Conservation (phyloP, 2,888 invertebrate species). For the Machimus atricapillus region DNA sequence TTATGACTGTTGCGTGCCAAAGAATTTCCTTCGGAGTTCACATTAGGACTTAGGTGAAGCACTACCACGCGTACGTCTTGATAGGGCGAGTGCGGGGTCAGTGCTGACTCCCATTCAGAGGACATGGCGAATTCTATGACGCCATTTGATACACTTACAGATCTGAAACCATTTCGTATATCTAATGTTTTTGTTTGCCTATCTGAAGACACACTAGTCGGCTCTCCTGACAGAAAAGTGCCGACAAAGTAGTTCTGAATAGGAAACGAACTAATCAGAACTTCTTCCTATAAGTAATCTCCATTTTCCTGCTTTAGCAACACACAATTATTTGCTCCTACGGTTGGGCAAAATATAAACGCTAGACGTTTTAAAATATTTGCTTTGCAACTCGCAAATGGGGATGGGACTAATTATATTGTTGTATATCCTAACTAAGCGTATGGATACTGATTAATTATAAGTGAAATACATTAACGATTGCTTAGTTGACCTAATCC, state of each 20-base stretch:
- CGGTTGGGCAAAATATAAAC: neutral
- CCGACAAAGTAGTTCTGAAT: neutral
- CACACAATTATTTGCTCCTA: neutral
- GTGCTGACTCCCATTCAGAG: neutral
- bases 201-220: neutral
- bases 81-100: neutral
- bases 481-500: too few relatives aligned
- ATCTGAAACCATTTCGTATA: slow-evolving; percentile 6
- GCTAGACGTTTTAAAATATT: neutral
- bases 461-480: too few relatives aligned
- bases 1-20: slow-evolving; percentile 43
- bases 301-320: neutral
- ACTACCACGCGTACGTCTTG: neutral
- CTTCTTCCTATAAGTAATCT: neutral
- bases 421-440: neutral
- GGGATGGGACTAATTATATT: neutral
- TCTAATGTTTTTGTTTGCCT: slow-evolving; percentile 4
- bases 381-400: neutral
- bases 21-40: slow-evolving; percentile 34
- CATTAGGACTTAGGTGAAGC: neutral
- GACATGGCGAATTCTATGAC: slow-evolving; percentile 8
- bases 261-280: neutral
- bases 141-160: slow-evolving; percentile 32
- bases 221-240: neutral
- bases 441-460: too few relatives aligned